Base-by-base conservation (phyloP, 2,797 vertebrate genomes). In the Crax fasciolata region DNA sequence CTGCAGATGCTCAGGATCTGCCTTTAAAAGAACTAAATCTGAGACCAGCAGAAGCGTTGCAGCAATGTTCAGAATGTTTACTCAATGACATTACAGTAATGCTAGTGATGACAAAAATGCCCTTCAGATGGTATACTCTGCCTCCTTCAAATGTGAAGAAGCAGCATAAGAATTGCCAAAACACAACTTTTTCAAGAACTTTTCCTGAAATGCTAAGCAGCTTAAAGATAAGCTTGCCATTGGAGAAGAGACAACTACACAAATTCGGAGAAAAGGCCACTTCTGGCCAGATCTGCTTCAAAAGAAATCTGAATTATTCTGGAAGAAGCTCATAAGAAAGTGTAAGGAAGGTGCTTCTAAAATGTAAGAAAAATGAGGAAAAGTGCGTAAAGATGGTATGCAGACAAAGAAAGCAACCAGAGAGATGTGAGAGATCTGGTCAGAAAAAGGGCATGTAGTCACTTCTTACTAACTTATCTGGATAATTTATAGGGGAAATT, bases 171-270 rank as follows among this genome's bases (percentile, higher is more conserved):
- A 30, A 4, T n/a, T 87, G 71, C 59, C 59, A 87, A 76, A 90
- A 38, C 70, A 24, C 49, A 80, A 30, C 30, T 86, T 81, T 88
- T 94, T 93, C 6, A 21, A 74, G 52, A 14, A 84, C 23, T 15
- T 89, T 95, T 77, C 61, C 58, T 75, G 73, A 76, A 83, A 38
- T 27, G 11, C 43, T 84, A 58, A 65, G 13, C 28, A 61, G 8
- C 57, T 87, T 80, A 14, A 89, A 90, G 70, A 44, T 87, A 87
- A 89, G 21, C n/a, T 71, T 67, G 43, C 87, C 30, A 46, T 17
- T 66, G 52, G 44, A 79, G 41, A 76, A 81, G 38, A 75, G 25
- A 58, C 39, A 93, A 63, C 16, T 66, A n/a, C 25, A 15, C 25
- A 46, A 71, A 75, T 77, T 59, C 18, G 67, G 63, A 59, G 71